Base-by-base conservation (phyloP, 2,888 invertebrate genomes). In the Ophion slaviceki region DNA sequence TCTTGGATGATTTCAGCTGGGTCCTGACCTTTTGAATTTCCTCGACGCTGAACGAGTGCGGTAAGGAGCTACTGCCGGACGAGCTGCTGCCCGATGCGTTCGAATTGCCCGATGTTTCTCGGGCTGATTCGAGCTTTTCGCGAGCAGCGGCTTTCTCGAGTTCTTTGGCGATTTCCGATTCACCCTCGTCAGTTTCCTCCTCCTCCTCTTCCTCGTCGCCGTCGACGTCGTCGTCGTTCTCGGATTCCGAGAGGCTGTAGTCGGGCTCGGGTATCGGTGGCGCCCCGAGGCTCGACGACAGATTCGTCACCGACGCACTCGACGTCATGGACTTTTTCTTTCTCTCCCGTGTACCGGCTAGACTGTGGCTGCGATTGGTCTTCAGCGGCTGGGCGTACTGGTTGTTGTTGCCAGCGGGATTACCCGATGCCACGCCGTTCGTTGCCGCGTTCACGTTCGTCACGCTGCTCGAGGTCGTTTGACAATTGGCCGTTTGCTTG, bases 191-290 rank as follows among this genome's bases (percentile, higher is more conserved):
- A 59, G 96, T 96, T 91, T 94, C 95, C 8, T 92, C 86, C 95
- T 97, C 92, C 87, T 97, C 97, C 45, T 81, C 81, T 28, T 68
- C 71, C 36, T 80, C 80, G 95, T 96, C 92, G 85, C 95, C 95
- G 87, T 97, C 97, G 83, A 96, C 97, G 95, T 97, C 92, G 86
- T 95, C 95, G 87, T 97, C 97, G 82, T 96, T 97, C 91, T 98
- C 98, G 0, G 97, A 97, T 92, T 97, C 98, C 87, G 97, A 97
- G 94, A 98, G 96, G 93, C 98, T 98, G 94, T 98, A 98, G 94
- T 98, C 98, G 0, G 98, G 98, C 92, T 98, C 98, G 0, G 98
- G 98, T 89, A 98, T 98, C n/a, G 97, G 97, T 10, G 98, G 97
- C 0, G 96, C 93, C 2, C 89, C 88, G 14, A 87, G 79, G 28